Evolutionary conservation across 2,113 vertebrate genomes (phyloP).

Genomic region (Phylloscopus whistleri): DNA sequence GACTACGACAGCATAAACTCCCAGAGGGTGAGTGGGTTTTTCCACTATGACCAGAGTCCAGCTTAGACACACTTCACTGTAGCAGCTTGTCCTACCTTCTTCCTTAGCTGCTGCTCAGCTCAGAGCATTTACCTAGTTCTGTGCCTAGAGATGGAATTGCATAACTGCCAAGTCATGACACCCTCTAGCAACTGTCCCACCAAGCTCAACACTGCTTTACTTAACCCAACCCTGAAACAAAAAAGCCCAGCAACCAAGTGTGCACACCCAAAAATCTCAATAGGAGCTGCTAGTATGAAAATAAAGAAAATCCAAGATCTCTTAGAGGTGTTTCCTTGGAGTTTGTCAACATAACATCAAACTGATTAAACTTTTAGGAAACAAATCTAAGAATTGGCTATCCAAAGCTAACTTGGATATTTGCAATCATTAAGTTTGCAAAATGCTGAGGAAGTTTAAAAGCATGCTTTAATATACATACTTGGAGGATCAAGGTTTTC

Average conservation of each 20-base stretch:
- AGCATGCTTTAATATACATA: constrained; percentile 67
- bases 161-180: neutral
- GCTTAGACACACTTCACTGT: neutral
- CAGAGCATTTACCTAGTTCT: neutral
- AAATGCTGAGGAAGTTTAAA: neutral
- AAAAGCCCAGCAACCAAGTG: neutral
- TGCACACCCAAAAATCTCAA: neutral
- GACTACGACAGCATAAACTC: neutral
- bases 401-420: neutral
- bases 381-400: neutral
- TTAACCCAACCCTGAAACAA: neutral
- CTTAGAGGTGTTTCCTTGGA: neutral
- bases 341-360: neutral
- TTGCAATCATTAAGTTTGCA: neutral
- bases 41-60: neutral
- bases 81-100: neutral
- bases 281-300: neutral
- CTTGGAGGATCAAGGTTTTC: constrained; percentile 89
- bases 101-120: neutral
- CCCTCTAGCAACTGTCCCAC: neutral
- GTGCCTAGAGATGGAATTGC: neutral
- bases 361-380: neutral
- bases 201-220: neutral
- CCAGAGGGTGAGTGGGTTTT: neutral
- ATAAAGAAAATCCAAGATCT: neutral